Conservation (phyloP, 2,888 invertebrate species). For the Troides helena region DNA sequence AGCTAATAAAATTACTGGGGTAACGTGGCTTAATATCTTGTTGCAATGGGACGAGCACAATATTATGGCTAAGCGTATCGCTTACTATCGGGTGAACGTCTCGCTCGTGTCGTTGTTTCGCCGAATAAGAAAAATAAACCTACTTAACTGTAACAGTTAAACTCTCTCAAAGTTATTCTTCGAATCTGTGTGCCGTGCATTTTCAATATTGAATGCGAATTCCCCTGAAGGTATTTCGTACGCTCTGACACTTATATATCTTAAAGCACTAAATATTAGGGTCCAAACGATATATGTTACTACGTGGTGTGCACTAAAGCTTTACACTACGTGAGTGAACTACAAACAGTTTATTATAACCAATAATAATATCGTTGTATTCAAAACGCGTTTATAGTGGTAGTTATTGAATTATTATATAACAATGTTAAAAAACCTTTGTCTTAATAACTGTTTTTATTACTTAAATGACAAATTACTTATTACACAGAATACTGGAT, state of each 20-base stretch:
- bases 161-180: background rate
- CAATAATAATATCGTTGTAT: background rate
- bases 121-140: too few species aligned
- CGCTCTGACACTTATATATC: constrained; percentile 6
- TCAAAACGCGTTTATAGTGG: background rate
- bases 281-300: background rate
- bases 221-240: background rate
- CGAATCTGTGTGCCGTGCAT: background rate
- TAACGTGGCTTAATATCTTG: too few species aligned
- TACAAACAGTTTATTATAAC: constrained; percentile 26
- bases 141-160: too few species aligned
- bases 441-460: too few species aligned
- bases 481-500: too few species aligned
- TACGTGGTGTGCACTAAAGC: constrained; percentile 21
- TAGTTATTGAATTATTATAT: background rate
- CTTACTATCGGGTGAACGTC: too few species aligned
- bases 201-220: background rate
- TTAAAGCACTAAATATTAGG: constrained; percentile 14
- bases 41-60: too few species aligned
- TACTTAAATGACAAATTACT: too few species aligned
- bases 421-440: background rate
- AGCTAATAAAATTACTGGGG: too few species aligned
- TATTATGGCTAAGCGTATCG: too few species aligned
- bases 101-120: too few species aligned
- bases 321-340: constrained; percentile 26